Evolutionary conservation across 1,140 invertebrate species (phyloP), one percentile per base, ranked within the genome.

Genomic region (Formica exsecta): DNA sequence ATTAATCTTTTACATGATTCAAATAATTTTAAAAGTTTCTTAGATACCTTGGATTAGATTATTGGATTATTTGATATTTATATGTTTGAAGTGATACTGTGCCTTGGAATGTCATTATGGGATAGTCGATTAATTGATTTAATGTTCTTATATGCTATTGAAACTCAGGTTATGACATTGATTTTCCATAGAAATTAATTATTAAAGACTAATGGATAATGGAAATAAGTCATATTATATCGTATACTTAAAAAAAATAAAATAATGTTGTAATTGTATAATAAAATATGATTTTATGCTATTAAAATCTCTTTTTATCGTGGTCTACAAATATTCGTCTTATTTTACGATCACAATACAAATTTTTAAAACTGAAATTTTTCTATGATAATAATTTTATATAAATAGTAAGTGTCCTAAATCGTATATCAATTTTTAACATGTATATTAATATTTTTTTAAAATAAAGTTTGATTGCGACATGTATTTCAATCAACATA

Each of bases 71-170:
- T 32, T 36, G 4, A 19, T 25, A 22, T 51, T 79, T 66, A 22
- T 2, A 25, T 80, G n/a, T 3, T 68, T 54, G 5, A 41, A 5
- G 22, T 22, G 22, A 22, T 22, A 25, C 54, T 13, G 2, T 11
- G 3, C n/a, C 7, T 59, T 41, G 11, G 1, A 44, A 41, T 57
- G 5, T 70, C 29, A 22, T 65, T 62, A 51, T 48, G 25, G 29
- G n/a, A 44, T 57, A 54, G 41, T 64, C 9, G 59, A 76, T 44
- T n/a, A 76, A 44, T 76, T 29, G 5, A 25, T 13, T 32, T 44
- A 48, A 5, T 25, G n/a, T 57, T 74, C 1, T 44, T 64, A 44
- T 4, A 74, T 51, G 38, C 22, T 62, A 73, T 36, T 36, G 0
- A 38, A 36, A 57, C 16, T 29, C 8, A 16, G 13, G 7, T 36